phyloP scores from a whole-genome alignment of 2,113 vertebrate genomes.

The Dromiciops gliroides region DNA sequence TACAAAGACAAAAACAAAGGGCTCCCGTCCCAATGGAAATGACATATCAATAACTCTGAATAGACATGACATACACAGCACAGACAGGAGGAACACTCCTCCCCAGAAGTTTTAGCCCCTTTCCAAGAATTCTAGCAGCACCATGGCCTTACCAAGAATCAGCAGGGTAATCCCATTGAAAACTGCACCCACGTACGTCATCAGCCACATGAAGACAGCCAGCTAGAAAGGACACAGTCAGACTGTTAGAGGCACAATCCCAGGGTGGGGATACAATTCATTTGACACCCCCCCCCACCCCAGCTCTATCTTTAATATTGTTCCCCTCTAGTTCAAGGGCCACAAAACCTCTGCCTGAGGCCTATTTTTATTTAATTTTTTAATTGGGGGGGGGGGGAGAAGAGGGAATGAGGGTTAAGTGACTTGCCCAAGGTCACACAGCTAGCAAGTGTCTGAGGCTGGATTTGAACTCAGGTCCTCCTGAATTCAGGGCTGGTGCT shows the following conservation, averaged over 20 bases:
- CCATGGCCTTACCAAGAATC: conserved; percentile 88
- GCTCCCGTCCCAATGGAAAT: neutral
- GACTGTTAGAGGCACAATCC: conserved; percentile 22
- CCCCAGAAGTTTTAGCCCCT: neutral
- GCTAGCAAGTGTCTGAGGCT: too few species aligned
- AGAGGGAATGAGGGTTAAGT: too few species aligned
- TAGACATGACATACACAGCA: neutral
- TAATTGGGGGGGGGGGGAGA: too few species aligned
- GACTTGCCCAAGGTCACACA: too few species aligned
- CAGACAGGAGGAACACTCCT: neutral
- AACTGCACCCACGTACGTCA: conserved; percentile 93
- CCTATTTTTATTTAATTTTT: too few species aligned
- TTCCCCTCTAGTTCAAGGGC: neutral
- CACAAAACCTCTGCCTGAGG: neutral
- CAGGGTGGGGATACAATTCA: neutral
- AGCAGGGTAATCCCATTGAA: conserved; percentile 96
- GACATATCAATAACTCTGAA: neutral
- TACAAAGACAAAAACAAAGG: too few species aligned
- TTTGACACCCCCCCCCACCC: neutral
- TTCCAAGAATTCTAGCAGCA: neutral
- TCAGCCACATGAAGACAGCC: conserved; percentile 94
- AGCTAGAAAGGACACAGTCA: conserved; percentile 82
- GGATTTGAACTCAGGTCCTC: too few species aligned
- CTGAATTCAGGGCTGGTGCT: too few species aligned
- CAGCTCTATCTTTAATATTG: neutral